A percentile compares a stretch with the other conserved stretches of the same genome.
Conservation (phyloP, 2,797 vertebrate genomes). For the Platalea minor region DNA sequence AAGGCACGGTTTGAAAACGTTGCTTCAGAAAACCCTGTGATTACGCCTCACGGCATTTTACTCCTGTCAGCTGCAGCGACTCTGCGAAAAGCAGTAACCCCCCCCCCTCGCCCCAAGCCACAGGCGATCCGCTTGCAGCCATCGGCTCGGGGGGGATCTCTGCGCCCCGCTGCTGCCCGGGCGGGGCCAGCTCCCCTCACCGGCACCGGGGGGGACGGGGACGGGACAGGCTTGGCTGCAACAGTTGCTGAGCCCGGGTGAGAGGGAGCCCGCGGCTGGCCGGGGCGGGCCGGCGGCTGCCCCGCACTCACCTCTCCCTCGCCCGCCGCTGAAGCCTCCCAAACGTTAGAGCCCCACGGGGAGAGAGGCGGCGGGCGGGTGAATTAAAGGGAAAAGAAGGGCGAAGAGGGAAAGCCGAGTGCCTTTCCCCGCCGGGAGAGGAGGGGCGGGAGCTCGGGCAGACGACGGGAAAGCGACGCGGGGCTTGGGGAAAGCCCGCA, state of each 20-base stretch:
- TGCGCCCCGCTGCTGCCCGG: neutral
- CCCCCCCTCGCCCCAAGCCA: no score
- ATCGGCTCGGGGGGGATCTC: neutral
- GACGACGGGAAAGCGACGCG: neutral
- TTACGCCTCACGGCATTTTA: neutral
- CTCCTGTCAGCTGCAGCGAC: neutral
- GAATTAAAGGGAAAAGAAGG: neutral
- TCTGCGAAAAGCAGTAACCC: neutral
- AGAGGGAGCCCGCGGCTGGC: neutral
- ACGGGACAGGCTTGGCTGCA: neutral
- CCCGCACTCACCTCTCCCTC: no score
- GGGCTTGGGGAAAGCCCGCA: neutral
- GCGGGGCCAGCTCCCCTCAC: neutral
- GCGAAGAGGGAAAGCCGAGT: neutral
- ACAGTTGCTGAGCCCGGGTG: constrained; percentile 6
- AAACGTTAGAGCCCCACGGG: no score
- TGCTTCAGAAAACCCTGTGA: neutral
- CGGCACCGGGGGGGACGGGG: neutral
- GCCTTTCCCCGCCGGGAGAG: neutral
- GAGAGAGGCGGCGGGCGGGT: no score
- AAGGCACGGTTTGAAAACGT: neutral
- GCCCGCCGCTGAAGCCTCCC: neutral
- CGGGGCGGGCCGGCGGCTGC: neutral
- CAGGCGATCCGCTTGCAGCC: neutral
- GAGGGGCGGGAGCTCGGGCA: neutral